A percentile compares a stretch with the other conserved stretches of the same genome.
phyloP scores from a whole-genome alignment of 2,797 vertebrate genomes.

The Urocyon cinereoargenteus region DNA sequence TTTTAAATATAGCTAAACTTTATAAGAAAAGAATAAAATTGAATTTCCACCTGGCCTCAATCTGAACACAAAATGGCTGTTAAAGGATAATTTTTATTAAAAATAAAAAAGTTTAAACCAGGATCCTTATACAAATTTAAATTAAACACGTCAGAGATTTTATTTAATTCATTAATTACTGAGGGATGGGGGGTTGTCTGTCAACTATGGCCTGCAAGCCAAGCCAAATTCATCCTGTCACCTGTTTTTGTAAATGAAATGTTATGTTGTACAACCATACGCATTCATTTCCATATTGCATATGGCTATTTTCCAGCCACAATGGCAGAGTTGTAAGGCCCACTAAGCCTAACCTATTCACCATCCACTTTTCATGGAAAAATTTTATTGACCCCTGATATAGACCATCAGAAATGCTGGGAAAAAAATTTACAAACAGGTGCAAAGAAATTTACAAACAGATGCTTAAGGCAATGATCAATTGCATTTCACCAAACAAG shows the following conservation, averaged over 20 bases:
- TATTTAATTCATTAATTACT: slow-evolving; percentile 46
- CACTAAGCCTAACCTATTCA: background rate
- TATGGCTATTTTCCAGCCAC: background rate
- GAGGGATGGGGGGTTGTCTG: background rate
- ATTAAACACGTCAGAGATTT: slow-evolving; percentile 31
- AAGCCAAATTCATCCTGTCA: slow-evolving; percentile 21
- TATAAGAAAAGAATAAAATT: slow-evolving; percentile 75
- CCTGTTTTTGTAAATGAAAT: slow-evolving; percentile 42
- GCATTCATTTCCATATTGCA: background rate
- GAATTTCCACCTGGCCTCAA: slow-evolving; percentile 69
- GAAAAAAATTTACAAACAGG: slow-evolving; percentile 39
- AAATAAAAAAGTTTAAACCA: slow-evolving; percentile 11
- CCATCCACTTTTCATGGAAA: background rate
- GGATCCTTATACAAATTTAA: slow-evolving; percentile 57
- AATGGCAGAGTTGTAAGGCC: background rate
- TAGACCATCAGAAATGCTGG: background rate
- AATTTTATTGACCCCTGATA: background rate
- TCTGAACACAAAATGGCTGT: slow-evolving; percentile 48
- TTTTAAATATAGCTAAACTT: background rate
- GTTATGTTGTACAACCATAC: background rate
- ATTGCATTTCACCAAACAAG: background rate
- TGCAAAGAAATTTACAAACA: slow-evolving; percentile 42
- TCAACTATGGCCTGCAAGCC: background rate
- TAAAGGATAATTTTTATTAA: background rate
- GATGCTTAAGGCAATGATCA: background rate